phyloP scores from a whole-genome alignment of 2,888 invertebrate genomes.

The Gari tellinella region DNA sequence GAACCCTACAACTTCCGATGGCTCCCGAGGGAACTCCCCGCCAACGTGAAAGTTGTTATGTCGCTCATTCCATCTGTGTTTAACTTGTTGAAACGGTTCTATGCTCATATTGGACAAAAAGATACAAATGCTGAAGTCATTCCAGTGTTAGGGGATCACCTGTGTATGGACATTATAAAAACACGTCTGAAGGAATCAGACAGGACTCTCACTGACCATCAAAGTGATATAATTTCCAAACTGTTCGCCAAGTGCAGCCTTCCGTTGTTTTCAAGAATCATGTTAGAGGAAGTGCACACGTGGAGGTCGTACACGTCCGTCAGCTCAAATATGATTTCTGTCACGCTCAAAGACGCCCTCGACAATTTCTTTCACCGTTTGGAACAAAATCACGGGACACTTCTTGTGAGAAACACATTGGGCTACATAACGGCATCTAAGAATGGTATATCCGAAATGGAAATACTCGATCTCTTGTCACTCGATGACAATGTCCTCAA shows the following conservation, averaged over 20 bases:
- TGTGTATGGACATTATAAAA: conserved; percentile 68
- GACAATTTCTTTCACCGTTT: conserved; percentile 72
- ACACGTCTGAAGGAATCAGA: conserved; percentile 59
- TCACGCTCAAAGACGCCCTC: conserved; percentile 72
- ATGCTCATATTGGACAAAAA: conserved; percentile 37
- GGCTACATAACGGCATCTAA: conserved; percentile 74
- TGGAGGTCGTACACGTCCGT: conserved; percentile 74
- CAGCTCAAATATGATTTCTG: conserved; percentile 51
- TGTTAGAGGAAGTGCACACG: conserved; percentile 68
- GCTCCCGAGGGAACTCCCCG: conserved; percentile 70
- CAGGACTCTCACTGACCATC: conserved; percentile 67
- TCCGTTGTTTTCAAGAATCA: conserved; percentile 74
- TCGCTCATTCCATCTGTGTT: conserved; percentile 69
- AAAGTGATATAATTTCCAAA: conserved; percentile 60
- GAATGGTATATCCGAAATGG: conserved; percentile 73
- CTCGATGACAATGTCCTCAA: conserved; percentile 76
- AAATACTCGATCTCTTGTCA: conserved; percentile 75
- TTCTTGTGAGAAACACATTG: conserved; percentile 69
- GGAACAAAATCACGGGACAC: conserved; percentile 70
- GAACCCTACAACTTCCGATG: conserved; percentile 73
- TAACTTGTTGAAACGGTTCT: conserved; percentile 68
- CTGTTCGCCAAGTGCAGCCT: conserved; percentile 69
- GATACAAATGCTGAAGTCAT: conserved; percentile 60
- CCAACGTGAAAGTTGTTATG: conserved; percentile 69
- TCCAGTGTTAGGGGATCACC: conserved; percentile 60